Conservation (phyloP, 2,797 vertebrate genomes). For the Onychomys torridus region DNA sequence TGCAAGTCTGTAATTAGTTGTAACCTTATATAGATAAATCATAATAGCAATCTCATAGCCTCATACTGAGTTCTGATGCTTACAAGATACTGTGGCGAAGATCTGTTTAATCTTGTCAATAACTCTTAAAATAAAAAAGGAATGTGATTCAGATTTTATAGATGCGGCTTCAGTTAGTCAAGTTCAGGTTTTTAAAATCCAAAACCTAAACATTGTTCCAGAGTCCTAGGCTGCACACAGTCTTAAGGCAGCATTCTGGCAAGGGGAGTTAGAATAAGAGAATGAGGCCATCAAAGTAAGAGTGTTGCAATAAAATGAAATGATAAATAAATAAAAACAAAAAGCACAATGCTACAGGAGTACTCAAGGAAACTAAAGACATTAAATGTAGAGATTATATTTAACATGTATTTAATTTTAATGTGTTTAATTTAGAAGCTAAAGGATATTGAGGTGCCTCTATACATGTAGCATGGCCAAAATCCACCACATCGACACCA, state of each 20-base stretch:
- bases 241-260: neutral
- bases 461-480: neutral
- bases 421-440: neutral
- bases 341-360: neutral
- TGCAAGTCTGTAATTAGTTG: neutral
- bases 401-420: neutral
- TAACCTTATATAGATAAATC: neutral
- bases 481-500: neutral
- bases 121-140: neutral
- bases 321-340: neutral
- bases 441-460: neutral
- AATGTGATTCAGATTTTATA: neutral
- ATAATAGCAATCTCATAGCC: neutral
- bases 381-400: neutral
- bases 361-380: neutral
- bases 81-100: neutral
- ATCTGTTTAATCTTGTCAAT: neutral
- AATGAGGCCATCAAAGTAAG: neutral
- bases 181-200: slow-evolving; percentile 5
- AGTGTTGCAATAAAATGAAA: neutral
- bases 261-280: neutral
- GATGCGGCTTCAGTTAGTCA: neutral
- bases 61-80: neutral
- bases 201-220: neutral
- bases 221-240: neutral